phyloP scores from a whole-genome alignment of 2,113 vertebrate genomes.

The Nothocercus julius region DNA sequence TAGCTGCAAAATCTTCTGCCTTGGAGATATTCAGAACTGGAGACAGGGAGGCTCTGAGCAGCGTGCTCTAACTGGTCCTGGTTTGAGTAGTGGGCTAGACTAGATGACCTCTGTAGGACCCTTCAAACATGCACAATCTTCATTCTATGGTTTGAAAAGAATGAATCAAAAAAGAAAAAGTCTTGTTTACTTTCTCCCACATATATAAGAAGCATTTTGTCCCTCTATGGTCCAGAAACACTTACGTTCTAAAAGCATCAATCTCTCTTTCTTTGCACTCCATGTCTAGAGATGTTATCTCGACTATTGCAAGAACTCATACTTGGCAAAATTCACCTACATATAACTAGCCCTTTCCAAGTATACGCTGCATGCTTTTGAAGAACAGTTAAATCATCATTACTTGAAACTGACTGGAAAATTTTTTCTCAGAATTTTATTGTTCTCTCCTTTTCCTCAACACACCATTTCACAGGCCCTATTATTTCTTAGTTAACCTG shows the following conservation, averaged over 20 bases:
- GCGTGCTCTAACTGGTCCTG: neutral
- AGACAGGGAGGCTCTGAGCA: neutral
- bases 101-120: neutral
- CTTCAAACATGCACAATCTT: neutral
- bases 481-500: neutral
- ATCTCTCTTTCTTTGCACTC: neutral
- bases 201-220: neutral
- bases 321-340: neutral
- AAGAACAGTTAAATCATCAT: neutral
- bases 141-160: neutral
- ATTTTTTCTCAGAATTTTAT: neutral
- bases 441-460: neutral
- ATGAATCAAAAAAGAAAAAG: neutral
- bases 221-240: neutral
- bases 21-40: neutral
- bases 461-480: neutral
- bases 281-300: neutral
- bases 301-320: neutral
- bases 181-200: neutral
- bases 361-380: neutral
- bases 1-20: neutral
- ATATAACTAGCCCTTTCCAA: neutral
- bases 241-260: neutral
- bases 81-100: neutral
- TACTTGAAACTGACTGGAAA: neutral